These are phyloP conservation scores for Progne subis DNA, from an alignment of 2,113 vertebrate species.

Conservation along the genomic window DNA sequence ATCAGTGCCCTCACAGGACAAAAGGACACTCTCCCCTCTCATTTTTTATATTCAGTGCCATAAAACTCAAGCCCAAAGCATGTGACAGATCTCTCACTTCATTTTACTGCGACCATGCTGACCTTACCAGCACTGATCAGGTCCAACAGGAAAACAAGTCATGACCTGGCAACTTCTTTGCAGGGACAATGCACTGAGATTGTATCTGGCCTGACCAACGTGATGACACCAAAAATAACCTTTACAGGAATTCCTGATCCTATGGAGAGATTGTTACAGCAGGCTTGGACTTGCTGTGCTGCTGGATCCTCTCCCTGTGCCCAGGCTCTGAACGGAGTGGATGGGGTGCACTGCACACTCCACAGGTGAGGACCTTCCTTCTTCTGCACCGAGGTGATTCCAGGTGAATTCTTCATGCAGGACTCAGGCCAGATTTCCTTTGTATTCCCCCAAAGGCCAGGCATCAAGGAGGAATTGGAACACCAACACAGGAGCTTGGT, in stretches of 20 bases:
- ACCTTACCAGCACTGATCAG: not conserved
- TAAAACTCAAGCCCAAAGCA: not conserved
- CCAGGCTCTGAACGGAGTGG: not conserved
- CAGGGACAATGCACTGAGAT: not conserved
- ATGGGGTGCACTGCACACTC: not conserved
- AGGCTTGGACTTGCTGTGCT: not conserved
- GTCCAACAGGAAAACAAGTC: not conserved
- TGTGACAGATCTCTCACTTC: not conserved
- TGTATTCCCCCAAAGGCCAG: not conserved
- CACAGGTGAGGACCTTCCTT: not conserved
- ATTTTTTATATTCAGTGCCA: not conserved
- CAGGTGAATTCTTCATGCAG: not conserved
- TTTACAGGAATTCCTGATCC: not conserved
- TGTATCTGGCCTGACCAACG: not conserved
- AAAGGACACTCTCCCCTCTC: not conserved
- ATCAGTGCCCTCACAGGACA: not conserved
- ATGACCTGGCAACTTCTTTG: not conserved
- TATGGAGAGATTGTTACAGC: not conserved
- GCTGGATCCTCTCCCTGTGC: not conserved
- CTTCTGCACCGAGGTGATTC: not conserved
- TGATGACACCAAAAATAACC: not conserved
- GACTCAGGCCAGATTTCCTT: not conserved
- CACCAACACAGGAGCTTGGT: not conserved
- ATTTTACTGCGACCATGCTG: not conserved
- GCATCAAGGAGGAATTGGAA: not conserved